Evolutionary conservation across 2,888 invertebrate genomes (phyloP).

Genomic region (Ellobium chinense): DNA sequence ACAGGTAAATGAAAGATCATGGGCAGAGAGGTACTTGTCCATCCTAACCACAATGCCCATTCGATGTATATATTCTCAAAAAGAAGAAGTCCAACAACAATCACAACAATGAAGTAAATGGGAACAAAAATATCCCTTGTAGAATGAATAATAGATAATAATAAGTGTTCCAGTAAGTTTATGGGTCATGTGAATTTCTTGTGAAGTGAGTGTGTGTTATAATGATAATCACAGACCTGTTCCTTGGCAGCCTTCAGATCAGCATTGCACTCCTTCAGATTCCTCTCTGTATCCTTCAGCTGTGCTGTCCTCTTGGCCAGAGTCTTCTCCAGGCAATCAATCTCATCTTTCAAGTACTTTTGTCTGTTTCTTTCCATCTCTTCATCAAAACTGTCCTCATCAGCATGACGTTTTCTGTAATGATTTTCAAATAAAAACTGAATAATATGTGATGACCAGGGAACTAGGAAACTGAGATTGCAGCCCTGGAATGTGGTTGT

Average conservation of each 20-base stretch:
- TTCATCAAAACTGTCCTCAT: conserved; percentile 69
- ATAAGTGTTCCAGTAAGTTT: too few relatives aligned
- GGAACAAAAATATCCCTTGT: too few relatives aligned
- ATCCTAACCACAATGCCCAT: background rate
- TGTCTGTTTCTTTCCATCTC: conserved; percentile 60
- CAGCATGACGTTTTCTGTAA: conserved; percentile 24
- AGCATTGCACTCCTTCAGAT: conserved; percentile 69
- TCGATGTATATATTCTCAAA: too few relatives aligned
- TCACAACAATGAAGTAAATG: too few relatives aligned
- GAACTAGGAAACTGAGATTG: too few relatives aligned
- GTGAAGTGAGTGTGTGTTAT: background rate
- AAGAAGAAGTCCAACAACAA: too few relatives aligned
- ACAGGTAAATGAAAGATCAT: background rate
- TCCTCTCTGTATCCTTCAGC: conserved; percentile 71
- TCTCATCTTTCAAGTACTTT: conserved; percentile 69
- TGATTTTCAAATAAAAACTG: too few relatives aligned
- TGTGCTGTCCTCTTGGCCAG: conserved; percentile 73
- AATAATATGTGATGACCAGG: too few relatives aligned
- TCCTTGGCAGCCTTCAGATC: conserved; percentile 70
- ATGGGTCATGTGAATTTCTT: background rate
- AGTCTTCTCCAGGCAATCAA: conserved; percentile 73
- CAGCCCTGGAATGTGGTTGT: too few relatives aligned
- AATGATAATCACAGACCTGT: conserved; percentile 58
- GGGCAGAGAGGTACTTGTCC: background rate
- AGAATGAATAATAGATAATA: too few relatives aligned